A percentile compares a stretch with the other conserved stretches of the same genome.
Conservation (phyloP, 2,888 invertebrate genomes). For the Dryococelus australis region DNA sequence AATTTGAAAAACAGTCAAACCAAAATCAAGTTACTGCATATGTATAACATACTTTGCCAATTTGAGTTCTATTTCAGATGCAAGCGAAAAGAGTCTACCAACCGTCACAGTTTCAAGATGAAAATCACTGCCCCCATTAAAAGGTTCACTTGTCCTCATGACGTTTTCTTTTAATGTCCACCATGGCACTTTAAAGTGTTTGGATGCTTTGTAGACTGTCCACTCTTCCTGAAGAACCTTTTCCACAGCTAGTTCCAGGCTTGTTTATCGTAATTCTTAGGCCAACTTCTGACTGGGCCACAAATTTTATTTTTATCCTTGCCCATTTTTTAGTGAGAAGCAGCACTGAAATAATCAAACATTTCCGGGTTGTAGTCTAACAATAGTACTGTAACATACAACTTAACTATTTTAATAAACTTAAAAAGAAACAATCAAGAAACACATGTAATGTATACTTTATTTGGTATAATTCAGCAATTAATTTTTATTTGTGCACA, state of each 20-base stretch:
- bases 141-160: neutral
- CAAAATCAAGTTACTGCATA: constrained; percentile 30
- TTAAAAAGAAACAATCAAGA: too few species aligned
- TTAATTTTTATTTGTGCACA: too few species aligned
- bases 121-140: neutral
- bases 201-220: too few species aligned
- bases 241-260: neutral
- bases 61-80: neutral
- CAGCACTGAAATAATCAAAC: neutral
- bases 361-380: too few species aligned
- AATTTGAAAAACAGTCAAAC: constrained; percentile 22
- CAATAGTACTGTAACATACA: too few species aligned
- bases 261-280: neutral
- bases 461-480: too few species aligned
- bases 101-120: neutral
- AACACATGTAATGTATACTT: too few species aligned
- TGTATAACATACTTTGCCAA: neutral
- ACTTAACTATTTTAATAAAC: too few species aligned
- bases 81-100: neutral
- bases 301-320: neutral
- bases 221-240: neutral
- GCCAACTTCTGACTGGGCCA: neutral
- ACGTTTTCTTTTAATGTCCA: constrained; percentile 18
- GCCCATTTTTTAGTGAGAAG: neutral
- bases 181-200: too few species aligned